These are phyloP conservation scores for Acutogordius australiensis DNA, from an alignment of 2,888 invertebrate genomes.

Conservation along the genomic window DNA sequence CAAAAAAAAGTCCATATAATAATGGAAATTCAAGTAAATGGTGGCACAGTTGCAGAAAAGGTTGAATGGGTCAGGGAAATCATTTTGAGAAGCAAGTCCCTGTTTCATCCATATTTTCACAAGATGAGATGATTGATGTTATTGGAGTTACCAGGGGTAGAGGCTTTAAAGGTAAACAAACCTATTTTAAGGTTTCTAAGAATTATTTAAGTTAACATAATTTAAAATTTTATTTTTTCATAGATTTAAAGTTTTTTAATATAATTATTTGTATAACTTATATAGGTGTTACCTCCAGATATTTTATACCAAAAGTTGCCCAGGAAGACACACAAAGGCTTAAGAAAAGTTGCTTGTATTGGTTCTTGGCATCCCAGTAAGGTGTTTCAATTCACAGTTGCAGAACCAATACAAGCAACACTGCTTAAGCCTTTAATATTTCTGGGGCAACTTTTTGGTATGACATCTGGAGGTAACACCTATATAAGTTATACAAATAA, in stretches of 20 bases:
- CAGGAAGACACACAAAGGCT: constrained; percentile 97
- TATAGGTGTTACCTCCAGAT: constrained; percentile 83
- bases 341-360: constrained; percentile 73
- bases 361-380: constrained; percentile 99
- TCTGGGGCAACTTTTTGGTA: constrained; percentile 92
- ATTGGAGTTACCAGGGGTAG: constrained; percentile 98
- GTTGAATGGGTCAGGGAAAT: constrained; percentile 81
- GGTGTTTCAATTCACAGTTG: constrained; percentile 91
- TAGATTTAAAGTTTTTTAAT: too few relatives aligned
- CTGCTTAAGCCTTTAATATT: constrained; percentile 73
- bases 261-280: neutral
- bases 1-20: constrained; percentile 99
- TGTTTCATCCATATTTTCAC: constrained; percentile 57
- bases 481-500: constrained; percentile 21
- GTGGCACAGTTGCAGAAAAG: constrained; percentile 74
- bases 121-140: constrained; percentile 94
- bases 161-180: constrained; percentile 67
- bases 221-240: too few relatives aligned
- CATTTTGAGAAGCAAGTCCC: constrained; percentile 68
- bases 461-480: constrained; percentile 99
- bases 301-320: constrained; percentile 99
- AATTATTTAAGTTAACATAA: too few relatives aligned
- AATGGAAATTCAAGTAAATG: constrained; percentile 97
- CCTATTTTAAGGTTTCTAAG: too few relatives aligned
- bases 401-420: constrained; percentile 96